A percentile compares a stretch with the other conserved stretches of the same genome.
These are phyloP conservation scores for Typhlichthys eigenmanni DNA, from an alignment of 2,797 vertebrate species.

Conservation along the genomic window DNA sequence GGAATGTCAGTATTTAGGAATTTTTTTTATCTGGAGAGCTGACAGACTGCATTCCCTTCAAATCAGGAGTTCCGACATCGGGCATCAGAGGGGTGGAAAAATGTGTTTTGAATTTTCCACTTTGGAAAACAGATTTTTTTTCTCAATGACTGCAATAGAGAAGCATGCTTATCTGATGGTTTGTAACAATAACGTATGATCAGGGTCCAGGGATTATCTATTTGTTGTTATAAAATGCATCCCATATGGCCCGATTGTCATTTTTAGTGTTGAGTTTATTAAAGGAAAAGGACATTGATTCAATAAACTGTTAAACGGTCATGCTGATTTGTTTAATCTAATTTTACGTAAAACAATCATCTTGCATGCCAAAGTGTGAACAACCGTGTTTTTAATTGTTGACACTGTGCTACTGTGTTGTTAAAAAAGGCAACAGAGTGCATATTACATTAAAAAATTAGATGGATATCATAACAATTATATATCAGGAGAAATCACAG, in stretches of 20 bases:
- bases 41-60: conserved; percentile 72
- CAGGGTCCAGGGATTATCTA: conserved; percentile 54
- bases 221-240: conserved; percentile 56
- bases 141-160: conserved; percentile 51
- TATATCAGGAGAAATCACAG: neutral
- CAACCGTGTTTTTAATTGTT: conserved; percentile 8
- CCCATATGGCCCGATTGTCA: conserved; percentile 39
- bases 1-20: conserved; percentile 50
- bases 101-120: conserved; percentile 77
- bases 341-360: conserved; percentile 17
- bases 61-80: conserved; percentile 59
- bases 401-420: neutral
- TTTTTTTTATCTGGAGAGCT: conserved; percentile 60
- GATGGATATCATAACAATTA: neutral
- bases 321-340: conserved; percentile 16
- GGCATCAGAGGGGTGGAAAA: conserved; percentile 64
- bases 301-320: neutral
- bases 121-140: conserved; percentile 56
- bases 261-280: conserved; percentile 34
- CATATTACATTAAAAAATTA: no score
- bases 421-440: neutral
- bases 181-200: conserved; percentile 62
- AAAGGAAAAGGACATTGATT: conserved; percentile 5
- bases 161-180: conserved; percentile 65
- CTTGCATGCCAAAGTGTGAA: conserved; percentile 13